Percentiles rank a stretch among this genome's conserved stretches.
phyloP scores from a whole-genome alignment of 2,113 vertebrate genomes.

The Hyla sarda region DNA sequence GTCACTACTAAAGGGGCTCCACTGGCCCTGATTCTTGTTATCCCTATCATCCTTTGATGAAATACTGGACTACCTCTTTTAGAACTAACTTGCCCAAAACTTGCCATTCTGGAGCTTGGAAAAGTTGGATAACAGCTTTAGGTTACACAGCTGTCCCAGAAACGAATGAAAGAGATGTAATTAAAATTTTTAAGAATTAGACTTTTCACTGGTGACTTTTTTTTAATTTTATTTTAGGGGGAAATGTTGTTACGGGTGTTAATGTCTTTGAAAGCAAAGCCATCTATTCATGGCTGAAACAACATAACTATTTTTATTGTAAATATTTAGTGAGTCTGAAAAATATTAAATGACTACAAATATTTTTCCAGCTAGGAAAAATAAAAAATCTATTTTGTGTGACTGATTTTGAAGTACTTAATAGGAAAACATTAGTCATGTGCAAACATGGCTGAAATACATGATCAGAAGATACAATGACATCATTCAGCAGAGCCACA shows the following conservation, averaged over 20 bases:
- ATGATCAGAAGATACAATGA: background rate
- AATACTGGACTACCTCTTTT: too few species aligned
- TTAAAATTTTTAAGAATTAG: background rate
- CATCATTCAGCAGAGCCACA: background rate
- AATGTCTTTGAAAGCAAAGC: background rate
- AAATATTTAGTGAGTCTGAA: slow-evolving; percentile 17
- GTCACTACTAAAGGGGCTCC: too few species aligned
- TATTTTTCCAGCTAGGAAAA: background rate
- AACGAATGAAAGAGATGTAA: background rate
- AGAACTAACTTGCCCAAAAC: too few species aligned
- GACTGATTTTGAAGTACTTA: background rate
- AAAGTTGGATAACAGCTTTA: too few species aligned
- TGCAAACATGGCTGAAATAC: background rate
- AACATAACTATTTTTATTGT: background rate
- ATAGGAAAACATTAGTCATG: background rate
- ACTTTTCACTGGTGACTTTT: background rate
- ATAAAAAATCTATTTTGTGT: background rate
- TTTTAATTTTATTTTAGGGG: too few species aligned
- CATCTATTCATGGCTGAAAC: background rate
- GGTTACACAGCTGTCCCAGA: background rate
- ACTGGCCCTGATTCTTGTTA: too few species aligned
- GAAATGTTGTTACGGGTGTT: too few species aligned
- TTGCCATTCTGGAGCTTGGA: too few species aligned
- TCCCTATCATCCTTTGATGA: too few species aligned
- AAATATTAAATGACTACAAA: slow-evolving; percentile 5